These are phyloP conservation scores for Drosophila multiciliata DNA, from an alignment of 2,888 invertebrate species.

Conservation along the genomic window DNA sequence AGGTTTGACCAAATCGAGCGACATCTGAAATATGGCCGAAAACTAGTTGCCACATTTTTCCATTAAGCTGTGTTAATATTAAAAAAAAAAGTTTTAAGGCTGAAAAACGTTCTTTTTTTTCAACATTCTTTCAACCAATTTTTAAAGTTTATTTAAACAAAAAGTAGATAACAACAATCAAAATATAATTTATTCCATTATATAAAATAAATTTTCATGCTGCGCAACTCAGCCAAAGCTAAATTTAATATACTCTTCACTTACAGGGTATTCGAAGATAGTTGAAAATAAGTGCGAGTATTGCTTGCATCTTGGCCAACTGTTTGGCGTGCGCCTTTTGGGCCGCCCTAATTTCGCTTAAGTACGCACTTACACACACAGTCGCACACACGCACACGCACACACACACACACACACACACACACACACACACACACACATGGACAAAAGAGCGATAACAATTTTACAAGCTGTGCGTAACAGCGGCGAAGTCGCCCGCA, in stretches of 20 bases:
- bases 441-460: constrained; percentile 30
- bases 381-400: constrained; percentile 4
- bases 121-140: neutral
- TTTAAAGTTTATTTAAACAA: neutral
- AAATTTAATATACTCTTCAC: neutral
- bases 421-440: constrained; percentile 3
- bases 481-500: constrained; percentile 44
- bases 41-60: neutral
- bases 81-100: neutral
- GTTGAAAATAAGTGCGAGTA: constrained; percentile 16
- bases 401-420: constrained; percentile 20
- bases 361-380: constrained; percentile 58
- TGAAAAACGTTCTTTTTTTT: too few species aligned
- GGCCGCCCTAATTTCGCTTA: constrained; percentile 79
- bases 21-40: neutral
- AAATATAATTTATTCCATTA: too few species aligned
- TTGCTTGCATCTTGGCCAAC: constrained; percentile 39
- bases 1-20: neutral
- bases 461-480: constrained; percentile 60
- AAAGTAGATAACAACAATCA: rapidly evolving
- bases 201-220: neutral
- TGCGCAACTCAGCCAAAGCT: neutral
- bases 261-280: constrained; percentile 31
- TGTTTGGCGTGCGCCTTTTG: constrained; percentile 57
- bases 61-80: neutral